Percentiles rank a stretch among this genome's conserved stretches.
phyloP scores from a whole-genome alignment of 2,888 invertebrate genomes.

The Tholera decimalis region DNA sequence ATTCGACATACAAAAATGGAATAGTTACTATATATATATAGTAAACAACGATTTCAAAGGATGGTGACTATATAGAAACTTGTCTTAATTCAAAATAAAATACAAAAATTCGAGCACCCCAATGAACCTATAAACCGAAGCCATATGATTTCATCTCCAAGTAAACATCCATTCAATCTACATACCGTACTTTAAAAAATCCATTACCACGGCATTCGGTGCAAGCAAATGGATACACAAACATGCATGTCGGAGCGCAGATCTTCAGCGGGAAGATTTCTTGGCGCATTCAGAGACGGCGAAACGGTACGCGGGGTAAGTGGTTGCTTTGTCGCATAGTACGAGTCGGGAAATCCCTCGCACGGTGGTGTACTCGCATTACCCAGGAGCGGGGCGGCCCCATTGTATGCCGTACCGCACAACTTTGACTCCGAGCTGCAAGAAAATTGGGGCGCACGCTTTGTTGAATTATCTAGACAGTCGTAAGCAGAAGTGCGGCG shows the following conservation, averaged over 20 bases:
- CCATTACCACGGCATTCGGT: slow-evolving; percentile 77
- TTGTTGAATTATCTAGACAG: slow-evolving; percentile 68
- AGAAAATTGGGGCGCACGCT: slow-evolving; percentile 66
- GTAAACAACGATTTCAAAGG: no score
- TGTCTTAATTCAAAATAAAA: neutral
- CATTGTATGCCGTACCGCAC: slow-evolving; percentile 61
- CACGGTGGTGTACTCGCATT: slow-evolving; percentile 72
- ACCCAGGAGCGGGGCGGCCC: slow-evolving; percentile 60
- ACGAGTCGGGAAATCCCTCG: slow-evolving; percentile 74
- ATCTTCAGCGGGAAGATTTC: slow-evolving; percentile 74
- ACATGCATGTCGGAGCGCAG: slow-evolving; percentile 74
- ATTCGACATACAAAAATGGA: neutral
- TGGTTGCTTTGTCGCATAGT: slow-evolving; percentile 79
- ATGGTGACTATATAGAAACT: neutral
- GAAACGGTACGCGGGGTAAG: slow-evolving; percentile 78
- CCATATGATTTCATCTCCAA: slow-evolving; percentile 43
- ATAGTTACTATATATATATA: neutral
- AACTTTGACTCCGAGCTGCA: slow-evolving; percentile 63
- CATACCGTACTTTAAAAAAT: slow-evolving; percentile 69
- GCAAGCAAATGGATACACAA: slow-evolving; percentile 84
- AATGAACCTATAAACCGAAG: slow-evolving; percentile 14
- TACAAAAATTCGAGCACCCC: neutral
- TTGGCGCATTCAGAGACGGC: slow-evolving; percentile 79
- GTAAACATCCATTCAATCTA: slow-evolving; percentile 60
- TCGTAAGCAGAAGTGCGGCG: slow-evolving; percentile 64